These are phyloP conservation scores for Autographa gamma DNA, from an alignment of 2,888 invertebrate species.

Conservation along the genomic window DNA sequence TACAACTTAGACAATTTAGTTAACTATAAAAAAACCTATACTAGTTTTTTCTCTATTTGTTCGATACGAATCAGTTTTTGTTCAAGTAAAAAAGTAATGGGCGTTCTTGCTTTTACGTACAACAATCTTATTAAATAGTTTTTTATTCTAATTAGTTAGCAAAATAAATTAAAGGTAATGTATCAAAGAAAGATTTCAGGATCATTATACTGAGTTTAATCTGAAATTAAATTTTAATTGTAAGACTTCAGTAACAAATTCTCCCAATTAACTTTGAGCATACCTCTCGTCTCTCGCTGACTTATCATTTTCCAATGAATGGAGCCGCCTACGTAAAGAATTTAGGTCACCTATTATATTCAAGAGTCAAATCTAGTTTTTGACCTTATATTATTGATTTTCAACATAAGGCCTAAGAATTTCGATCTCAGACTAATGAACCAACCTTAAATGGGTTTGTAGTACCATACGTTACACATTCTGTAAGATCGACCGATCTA, in stretches of 20 bases:
- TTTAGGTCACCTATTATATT: not conserved
- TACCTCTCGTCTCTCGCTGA: not conserved
- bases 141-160: no score
- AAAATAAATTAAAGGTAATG: no score
- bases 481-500: conserved; percentile 9
- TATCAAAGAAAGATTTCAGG: no score
- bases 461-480: not conserved
- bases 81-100: no score
- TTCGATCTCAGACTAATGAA: not conserved
- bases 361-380: not conserved
- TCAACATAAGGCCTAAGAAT: not conserved
- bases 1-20: no score
- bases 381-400: not conserved
- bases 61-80: no score
- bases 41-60: no score
- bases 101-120: no score
- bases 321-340: not conserved
- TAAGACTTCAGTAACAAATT: not conserved
- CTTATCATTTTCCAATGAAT: not conserved
- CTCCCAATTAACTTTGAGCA: not conserved
- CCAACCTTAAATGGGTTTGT: not conserved
- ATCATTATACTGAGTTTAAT: no score
- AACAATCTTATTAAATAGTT: no score
- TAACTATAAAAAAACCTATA: no score
- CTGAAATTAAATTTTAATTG: no score